A percentile compares a stretch with the other conserved stretches of the same genome.
phyloP scores from a whole-genome alignment of 2,888 invertebrate species.

The Fissipunctia ypsillon region DNA sequence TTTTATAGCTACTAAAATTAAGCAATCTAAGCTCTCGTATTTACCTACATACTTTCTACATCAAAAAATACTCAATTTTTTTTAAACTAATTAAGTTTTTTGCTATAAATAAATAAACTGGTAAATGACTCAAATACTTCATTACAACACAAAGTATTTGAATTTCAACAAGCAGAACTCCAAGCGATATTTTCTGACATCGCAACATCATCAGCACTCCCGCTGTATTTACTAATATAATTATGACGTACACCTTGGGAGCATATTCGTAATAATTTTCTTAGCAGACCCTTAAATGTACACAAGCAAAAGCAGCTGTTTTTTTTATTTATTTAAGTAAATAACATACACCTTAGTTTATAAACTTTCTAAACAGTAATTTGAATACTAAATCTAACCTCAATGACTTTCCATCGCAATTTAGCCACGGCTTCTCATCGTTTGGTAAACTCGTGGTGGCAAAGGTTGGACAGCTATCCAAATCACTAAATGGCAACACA shows the following conservation, averaged over 20 bases:
- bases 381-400: conserved; percentile 69
- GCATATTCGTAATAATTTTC: not conserved
- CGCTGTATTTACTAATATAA: not conserved
- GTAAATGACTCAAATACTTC: conserved; percentile 4
- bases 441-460: conserved; percentile 44
- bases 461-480: conserved; percentile 37
- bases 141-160: conserved; percentile 24
- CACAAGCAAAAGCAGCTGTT: not conserved
- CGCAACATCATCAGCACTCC: not conserved
- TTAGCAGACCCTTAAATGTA: not conserved
- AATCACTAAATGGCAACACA: conserved; percentile 1
- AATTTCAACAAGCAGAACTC: conserved; percentile 46
- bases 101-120: conserved; percentile 15
- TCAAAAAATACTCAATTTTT: conserved; percentile 7
- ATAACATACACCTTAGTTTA: conserved; percentile 11
- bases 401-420: conserved; percentile 68
- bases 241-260: not conserved
- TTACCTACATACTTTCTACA: conserved; percentile 33
- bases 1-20: conserved; percentile 4
- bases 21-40: not conserved
- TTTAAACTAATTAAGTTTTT: not conserved
- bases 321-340: conserved; percentile 2
- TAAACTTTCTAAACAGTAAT: not conserved
- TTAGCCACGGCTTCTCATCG: conserved; percentile 76
- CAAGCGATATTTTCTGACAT: conserved; percentile 15